phyloP scores from a whole-genome alignment of 92 coral and sea anemone genomes.

The Palythoa grandiflora region DNA sequence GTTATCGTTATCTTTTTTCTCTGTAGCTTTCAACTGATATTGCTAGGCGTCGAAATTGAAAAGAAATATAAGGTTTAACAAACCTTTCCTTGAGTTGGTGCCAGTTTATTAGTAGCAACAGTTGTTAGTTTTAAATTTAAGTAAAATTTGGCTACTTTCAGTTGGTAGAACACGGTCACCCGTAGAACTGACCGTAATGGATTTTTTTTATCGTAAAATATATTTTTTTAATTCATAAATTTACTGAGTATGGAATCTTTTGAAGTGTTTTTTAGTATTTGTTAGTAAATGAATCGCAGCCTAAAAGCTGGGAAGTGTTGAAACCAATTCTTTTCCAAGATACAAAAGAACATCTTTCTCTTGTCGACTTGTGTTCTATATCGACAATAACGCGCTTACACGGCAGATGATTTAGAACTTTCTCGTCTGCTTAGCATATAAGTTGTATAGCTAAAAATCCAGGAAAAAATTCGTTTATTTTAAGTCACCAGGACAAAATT shows the following conservation, averaged over 20 bases:
- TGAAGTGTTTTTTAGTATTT: background rate
- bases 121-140: slow-evolving; percentile 9
- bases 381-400: no score
- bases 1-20: slow-evolving; percentile 11
- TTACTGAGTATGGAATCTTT: background rate
- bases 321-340: background rate
- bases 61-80: background rate
- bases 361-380: background rate
- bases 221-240: background rate
- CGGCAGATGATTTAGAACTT: no score
- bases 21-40: slow-evolving; percentile 27
- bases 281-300: background rate
- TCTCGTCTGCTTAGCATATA: no score
- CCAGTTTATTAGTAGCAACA: background rate
- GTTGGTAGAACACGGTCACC: background rate
- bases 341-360: background rate
- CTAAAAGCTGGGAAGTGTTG: background rate
- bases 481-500: no score
- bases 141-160: background rate
- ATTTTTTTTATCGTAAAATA: background rate
- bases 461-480: no score
- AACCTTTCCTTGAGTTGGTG: background rate
- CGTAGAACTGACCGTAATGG: background rate
- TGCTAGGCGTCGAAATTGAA: slow-evolving; percentile 3
- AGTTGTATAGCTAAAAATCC: no score